phyloP scores from a whole-genome alignment of 2,797 vertebrate species.

The Danio kyathit region DNA sequence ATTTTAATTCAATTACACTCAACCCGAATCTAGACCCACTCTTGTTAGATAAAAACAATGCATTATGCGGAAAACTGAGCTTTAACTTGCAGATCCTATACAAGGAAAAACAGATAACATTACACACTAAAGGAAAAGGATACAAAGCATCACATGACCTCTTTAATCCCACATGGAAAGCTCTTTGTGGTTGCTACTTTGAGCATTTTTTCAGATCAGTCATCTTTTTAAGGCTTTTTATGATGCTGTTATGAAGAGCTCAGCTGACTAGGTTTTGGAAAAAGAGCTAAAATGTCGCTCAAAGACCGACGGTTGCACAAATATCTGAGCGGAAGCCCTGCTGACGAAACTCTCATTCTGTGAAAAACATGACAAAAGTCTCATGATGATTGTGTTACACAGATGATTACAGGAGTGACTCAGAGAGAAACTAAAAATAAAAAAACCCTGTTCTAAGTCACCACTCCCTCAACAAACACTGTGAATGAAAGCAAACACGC shows the following conservation, averaged over 20 bases:
- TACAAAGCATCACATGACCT: neutral
- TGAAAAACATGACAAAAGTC: neutral
- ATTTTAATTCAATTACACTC: no score
- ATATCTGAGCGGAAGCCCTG: neutral
- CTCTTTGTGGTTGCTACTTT: neutral
- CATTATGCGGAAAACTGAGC: no score
- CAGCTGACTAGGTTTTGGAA: neutral
- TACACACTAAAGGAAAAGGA: neutral
- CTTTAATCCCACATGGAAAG: neutral
- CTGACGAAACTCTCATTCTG: constrained; percentile 10
- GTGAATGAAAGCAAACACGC: constrained; percentile 12
- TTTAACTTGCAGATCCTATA: no score
- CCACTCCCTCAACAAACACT: constrained; percentile 13
- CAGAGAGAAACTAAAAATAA: constrained; percentile 28
- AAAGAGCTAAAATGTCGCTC: neutral
- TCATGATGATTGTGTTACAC: neutral
- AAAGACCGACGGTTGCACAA: neutral
- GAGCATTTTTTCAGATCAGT: neutral
- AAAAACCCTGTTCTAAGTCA: neutral
- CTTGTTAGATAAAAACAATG: no score
- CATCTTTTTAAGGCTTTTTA: neutral
- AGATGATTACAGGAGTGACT: neutral
- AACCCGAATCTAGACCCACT: no score
- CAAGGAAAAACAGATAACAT: no score
- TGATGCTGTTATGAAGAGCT: neutral